Conservation (phyloP, 2,888 invertebrate species). For the Tinea trinotella region DNA sequence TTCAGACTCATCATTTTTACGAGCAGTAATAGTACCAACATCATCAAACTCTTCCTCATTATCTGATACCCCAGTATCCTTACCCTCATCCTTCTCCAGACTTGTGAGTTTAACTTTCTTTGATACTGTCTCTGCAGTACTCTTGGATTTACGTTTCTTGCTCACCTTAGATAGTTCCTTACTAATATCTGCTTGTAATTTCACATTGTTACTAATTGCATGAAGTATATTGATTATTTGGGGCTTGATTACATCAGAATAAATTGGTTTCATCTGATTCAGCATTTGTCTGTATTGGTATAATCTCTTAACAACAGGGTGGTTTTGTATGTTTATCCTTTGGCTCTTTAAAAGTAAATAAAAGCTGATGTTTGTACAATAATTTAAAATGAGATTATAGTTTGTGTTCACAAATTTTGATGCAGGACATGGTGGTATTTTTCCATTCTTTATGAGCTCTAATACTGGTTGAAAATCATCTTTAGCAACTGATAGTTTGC, state of each 20-base stretch:
- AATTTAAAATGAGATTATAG: slow-evolving; percentile 81
- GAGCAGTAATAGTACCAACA: slow-evolving; percentile 34
- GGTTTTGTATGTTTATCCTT: slow-evolving; percentile 79
- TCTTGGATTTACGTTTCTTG: slow-evolving; percentile 46
- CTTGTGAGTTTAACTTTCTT: slow-evolving; percentile 55
- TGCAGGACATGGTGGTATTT: slow-evolving; percentile 76
- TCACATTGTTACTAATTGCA: slow-evolving; percentile 60
- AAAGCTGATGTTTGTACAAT: slow-evolving; percentile 88
- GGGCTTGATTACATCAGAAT: slow-evolving; percentile 76
- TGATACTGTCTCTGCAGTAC: slow-evolving; percentile 33
- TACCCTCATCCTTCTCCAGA: slow-evolving; percentile 53
- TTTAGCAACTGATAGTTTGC: slow-evolving; percentile 76
- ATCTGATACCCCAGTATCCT: slow-evolving; percentile 58
- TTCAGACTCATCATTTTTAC: slow-evolving; percentile 44
- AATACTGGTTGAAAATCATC: slow-evolving; percentile 78
- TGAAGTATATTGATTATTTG: slow-evolving; percentile 77
- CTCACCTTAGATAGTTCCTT: slow-evolving; percentile 29
- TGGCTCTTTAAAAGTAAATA: slow-evolving; percentile 88
- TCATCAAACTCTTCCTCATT: slow-evolving; percentile 55
- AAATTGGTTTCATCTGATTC: slow-evolving; percentile 79
- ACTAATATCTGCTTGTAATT: slow-evolving; percentile 32
- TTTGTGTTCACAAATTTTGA: slow-evolving; percentile 80
- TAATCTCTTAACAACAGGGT: slow-evolving; percentile 91
- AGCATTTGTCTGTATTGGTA: slow-evolving; percentile 85
- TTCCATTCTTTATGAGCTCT: slow-evolving; percentile 72